Evolutionary conservation across 2,797 vertebrate species (phyloP).

Genomic region (Rhabdomys pumilio): DNA sequence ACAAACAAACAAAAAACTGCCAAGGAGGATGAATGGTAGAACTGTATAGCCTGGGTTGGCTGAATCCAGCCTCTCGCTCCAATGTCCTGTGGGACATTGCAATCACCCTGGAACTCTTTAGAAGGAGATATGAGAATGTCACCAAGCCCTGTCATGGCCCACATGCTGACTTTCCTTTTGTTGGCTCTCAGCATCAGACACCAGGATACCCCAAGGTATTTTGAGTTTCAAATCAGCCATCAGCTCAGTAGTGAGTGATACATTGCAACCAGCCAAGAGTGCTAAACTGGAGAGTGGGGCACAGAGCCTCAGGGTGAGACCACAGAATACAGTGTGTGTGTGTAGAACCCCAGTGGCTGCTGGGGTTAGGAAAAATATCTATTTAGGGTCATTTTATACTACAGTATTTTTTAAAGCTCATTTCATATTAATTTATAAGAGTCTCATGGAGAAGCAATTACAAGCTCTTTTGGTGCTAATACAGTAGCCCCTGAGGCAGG

Average conservation of each 20-base stretch:
- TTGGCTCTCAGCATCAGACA: not conserved
- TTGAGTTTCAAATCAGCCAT: not conserved
- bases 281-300: not conserved
- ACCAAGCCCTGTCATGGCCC: not conserved
- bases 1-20: not conserved
- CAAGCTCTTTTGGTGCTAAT: conserved; percentile 87
- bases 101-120: not conserved
- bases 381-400: not conserved
- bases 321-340: not conserved
- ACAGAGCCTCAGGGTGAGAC: not conserved
- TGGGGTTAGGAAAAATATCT: not conserved
- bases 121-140: not conserved
- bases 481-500: conserved; percentile 86
- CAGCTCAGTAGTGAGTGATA: not conserved
- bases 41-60: not conserved
- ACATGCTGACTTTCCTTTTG: not conserved
- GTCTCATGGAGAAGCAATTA: conserved; percentile 82
- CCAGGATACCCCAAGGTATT: not conserved
- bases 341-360: not conserved
- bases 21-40: not conserved
- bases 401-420: conserved; percentile 66
- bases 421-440: conserved; percentile 82
- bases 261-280: not conserved
- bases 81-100: not conserved
- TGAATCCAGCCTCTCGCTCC: not conserved